A percentile compares a stretch with the other conserved stretches of the same genome.
Evolutionary conservation across 2,888 invertebrate genomes (phyloP).

Genomic region (Fragum fragum): DNA sequence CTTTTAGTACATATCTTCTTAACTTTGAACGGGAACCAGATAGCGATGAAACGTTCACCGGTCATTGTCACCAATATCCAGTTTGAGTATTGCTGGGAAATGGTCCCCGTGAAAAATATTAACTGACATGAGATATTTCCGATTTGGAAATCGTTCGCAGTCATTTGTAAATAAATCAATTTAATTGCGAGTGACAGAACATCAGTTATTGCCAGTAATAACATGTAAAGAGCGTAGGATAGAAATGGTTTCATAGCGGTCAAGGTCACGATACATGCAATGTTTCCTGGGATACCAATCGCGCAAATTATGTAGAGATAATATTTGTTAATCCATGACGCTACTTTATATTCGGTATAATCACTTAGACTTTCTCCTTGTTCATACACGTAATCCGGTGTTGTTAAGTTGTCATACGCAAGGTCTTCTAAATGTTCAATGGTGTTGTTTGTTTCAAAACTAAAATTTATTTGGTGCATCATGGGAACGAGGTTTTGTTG

Average conservation of each 20-base stretch:
- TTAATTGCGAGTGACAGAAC: slow-evolving; percentile 74
- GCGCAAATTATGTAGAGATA: slow-evolving; percentile 75
- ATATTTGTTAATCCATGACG: slow-evolving; percentile 74
- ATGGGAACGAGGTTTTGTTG: background rate
- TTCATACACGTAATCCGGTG: slow-evolving; percentile 13
- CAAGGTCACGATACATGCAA: slow-evolving; percentile 77
- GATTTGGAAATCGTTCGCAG: slow-evolving; percentile 67
- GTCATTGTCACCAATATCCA: slow-evolving; percentile 83
- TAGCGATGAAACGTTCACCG: slow-evolving; percentile 80
- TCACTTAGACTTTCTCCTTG: slow-evolving; percentile 29
- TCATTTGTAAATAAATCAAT: slow-evolving; percentile 69
- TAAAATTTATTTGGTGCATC: background rate
- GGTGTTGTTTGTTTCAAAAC: background rate
- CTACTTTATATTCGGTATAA: slow-evolving; percentile 57
- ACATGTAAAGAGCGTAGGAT: slow-evolving; percentile 77
- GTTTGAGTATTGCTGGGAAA: slow-evolving; percentile 76
- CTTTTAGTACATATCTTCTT: slow-evolving; percentile 70
- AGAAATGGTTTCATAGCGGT: slow-evolving; percentile 74
- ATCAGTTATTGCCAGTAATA: slow-evolving; percentile 78
- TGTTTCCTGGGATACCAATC: slow-evolving; percentile 77
- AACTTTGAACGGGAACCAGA: slow-evolving; percentile 81
- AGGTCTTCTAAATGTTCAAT: background rate
- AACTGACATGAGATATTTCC: slow-evolving; percentile 73
- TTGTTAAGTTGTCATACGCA: background rate
- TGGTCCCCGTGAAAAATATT: slow-evolving; percentile 74